phyloP scores from a whole-genome alignment of 2,113 vertebrate species.

The Tenrec ecaudatus region DNA sequence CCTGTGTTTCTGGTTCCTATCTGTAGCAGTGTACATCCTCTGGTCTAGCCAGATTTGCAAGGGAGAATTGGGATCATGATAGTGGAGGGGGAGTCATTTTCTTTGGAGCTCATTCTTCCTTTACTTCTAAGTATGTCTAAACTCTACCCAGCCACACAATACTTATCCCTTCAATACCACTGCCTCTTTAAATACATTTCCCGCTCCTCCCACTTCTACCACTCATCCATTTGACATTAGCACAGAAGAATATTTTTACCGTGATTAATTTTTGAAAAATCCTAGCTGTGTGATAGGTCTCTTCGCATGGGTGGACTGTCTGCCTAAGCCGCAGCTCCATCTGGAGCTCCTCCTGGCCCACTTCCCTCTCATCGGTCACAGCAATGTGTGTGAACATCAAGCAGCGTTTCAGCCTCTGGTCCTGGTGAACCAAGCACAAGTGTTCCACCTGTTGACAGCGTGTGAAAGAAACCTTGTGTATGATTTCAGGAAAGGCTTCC shows the following conservation, averaged over 20 bases:
- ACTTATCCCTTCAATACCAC: not conserved
- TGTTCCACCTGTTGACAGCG: constrained; percentile 23
- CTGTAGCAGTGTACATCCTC: too few species aligned
- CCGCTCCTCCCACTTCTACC: not conserved
- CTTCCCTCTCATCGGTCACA: not conserved
- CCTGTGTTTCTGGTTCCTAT: too few species aligned
- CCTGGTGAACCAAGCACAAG: not conserved
- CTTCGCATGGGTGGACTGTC: not conserved
- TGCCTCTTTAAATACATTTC: not conserved
- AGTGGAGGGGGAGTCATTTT: not conserved
- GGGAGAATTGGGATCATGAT: too few species aligned
- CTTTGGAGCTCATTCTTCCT: not conserved
- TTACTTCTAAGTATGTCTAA: not conserved
- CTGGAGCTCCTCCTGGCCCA: not conserved
- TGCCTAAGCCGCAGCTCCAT: not conserved
- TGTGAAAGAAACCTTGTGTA: not conserved
- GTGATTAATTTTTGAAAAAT: not conserved
- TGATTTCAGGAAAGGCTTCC: constrained; percentile 2
- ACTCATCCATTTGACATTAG: not conserved
- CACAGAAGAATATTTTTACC: constrained; percentile 30
- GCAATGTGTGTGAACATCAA: not conserved
- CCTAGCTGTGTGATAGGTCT: not conserved
- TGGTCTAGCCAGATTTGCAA: too few species aligned
- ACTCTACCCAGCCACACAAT: not conserved
- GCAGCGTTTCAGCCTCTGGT: not conserved